These are phyloP conservation scores for Cheilosia soror DNA, from an alignment of 2,888 invertebrate species.

Conservation along the genomic window DNA sequence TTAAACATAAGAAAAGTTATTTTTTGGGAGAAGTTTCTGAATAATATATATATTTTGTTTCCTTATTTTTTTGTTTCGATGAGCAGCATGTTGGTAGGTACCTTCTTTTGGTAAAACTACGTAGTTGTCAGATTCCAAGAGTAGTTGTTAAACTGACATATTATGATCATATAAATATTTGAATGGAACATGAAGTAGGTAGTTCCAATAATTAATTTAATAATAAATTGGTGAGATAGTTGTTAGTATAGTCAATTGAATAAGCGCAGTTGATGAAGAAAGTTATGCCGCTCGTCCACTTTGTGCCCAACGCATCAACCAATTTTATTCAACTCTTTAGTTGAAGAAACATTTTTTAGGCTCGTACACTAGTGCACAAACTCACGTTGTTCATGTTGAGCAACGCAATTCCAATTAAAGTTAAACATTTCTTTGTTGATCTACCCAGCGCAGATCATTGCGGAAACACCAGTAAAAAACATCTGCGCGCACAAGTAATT, in stretches of 20 bases:
- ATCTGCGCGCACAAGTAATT: too few species aligned
- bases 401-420: too few species aligned
- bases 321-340: too few species aligned
- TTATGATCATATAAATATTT: not conserved
- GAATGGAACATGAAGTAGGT: constrained; percentile 34
- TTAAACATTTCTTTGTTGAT: too few species aligned
- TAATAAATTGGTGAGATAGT: constrained; percentile 19
- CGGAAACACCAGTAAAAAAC: too few species aligned
- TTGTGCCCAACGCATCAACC: too few species aligned
- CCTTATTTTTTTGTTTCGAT: not conserved
- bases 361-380: too few species aligned
- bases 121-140: not conserved
- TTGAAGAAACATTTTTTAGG: too few species aligned
- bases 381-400: too few species aligned
- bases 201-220: constrained; percentile 38
- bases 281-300: not conserved
- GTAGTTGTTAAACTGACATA: too few species aligned
- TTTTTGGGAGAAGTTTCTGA: constrained; percentile 41
- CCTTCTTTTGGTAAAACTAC: not conserved
- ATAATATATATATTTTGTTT: not conserved
- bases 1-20: constrained; percentile 26
- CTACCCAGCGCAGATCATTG: too few species aligned
- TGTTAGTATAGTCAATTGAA: constrained; percentile 16
- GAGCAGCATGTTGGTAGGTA: not conserved
- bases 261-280: not conserved